Conservation (phyloP, 1,140 invertebrate species). For the Sitobion miscanthi region DNA sequence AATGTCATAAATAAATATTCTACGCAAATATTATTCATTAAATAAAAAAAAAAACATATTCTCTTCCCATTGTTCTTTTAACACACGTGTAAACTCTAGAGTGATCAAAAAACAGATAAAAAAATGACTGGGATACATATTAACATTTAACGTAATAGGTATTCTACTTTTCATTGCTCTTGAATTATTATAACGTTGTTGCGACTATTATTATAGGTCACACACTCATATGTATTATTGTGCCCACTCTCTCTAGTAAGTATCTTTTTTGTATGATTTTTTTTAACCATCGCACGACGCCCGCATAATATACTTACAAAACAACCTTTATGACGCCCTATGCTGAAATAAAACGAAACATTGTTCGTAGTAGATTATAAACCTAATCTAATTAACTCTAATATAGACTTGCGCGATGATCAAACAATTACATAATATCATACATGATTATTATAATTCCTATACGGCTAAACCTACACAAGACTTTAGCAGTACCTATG, state of each 20-base stretch:
- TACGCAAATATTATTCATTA: background rate
- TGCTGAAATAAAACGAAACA: constrained; percentile 10
- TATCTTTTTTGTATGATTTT: background rate
- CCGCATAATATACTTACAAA: background rate
- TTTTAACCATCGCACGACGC: background rate
- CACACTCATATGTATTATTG: background rate
- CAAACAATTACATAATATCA: background rate
- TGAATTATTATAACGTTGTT: background rate
- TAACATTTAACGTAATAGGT: background rate
- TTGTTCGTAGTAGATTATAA: background rate
- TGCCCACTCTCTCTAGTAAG: background rate
- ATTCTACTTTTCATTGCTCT: background rate
- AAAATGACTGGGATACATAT: background rate
- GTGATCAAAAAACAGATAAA: constrained; percentile 7
- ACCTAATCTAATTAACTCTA: background rate
- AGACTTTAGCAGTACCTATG: background rate
- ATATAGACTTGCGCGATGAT: no score
- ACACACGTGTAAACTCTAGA: background rate
- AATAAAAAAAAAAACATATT: background rate
- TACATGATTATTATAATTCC: background rate
- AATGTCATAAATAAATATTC: background rate
- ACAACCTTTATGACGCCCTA: background rate
- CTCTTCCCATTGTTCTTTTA: background rate
- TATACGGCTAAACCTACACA: no score
- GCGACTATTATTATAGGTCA: background rate